These are phyloP conservation scores for Semnornis frantzii DNA, from an alignment of 2,113 vertebrate species.

Conservation along the genomic window DNA sequence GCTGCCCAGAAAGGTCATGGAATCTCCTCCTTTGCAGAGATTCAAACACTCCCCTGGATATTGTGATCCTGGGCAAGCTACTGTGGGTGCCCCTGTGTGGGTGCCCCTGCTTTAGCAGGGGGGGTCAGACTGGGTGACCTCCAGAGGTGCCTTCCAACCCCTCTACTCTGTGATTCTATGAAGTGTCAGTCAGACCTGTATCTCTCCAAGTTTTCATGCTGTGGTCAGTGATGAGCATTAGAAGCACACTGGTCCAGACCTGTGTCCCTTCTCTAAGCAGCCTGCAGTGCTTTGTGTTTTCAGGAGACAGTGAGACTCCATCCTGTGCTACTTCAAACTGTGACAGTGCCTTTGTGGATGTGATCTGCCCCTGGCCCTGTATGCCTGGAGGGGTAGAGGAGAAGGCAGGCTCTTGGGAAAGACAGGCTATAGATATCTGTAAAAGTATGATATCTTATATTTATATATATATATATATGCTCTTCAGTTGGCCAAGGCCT, in stretches of 20 bases:
- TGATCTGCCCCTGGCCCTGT: neutral
- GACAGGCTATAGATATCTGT: no score
- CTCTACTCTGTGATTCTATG: no score
- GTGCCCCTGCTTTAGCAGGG: no score
- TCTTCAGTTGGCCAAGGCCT: neutral
- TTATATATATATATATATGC: no score
- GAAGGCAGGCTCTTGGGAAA: neutral
- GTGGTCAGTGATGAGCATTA: neutral
- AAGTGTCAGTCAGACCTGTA: neutral
- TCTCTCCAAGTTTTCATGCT: neutral
- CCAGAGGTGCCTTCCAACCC: no score
- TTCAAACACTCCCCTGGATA: no score
- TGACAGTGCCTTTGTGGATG: no score
- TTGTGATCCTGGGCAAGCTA: no score
- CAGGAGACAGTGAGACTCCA: neutral
- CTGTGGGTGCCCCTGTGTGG: no score
- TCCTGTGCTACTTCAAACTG: neutral
- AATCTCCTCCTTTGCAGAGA: no score
- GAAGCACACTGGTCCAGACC: neutral
- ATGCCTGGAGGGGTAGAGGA: neutral
- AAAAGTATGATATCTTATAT: neutral
- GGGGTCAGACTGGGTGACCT: no score
- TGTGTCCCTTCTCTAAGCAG: neutral
- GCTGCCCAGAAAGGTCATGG: no score
- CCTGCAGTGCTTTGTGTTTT: neutral